phyloP scores from a whole-genome alignment of 2,113 vertebrate species.

The Brachirus orientalis region DNA sequence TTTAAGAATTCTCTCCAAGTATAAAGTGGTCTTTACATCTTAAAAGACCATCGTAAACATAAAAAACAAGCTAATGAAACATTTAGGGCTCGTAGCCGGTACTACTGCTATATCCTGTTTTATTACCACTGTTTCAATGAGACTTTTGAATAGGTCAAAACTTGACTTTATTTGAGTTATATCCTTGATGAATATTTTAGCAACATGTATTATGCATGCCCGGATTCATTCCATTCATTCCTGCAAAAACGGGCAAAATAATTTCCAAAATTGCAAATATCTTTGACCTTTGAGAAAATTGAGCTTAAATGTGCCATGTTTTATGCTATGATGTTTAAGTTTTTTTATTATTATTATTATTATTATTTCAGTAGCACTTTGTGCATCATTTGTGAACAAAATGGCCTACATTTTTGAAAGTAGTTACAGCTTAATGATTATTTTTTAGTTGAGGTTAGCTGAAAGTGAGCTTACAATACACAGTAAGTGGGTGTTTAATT shows the following conservation, averaged over 20 bases:
- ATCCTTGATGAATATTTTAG: constrained; percentile 66
- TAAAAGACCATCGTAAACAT: constrained; percentile 16
- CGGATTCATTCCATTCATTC: constrained; percentile 13
- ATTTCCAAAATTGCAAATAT: constrained; percentile 16
- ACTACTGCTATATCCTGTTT: constrained; percentile 6
- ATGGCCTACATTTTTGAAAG: background rate
- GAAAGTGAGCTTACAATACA: too few species aligned
- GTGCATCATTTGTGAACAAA: background rate
- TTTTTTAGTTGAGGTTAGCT: too few species aligned
- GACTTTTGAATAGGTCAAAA: constrained; percentile 44
- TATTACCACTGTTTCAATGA: constrained; percentile 27
- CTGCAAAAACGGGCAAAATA: constrained; percentile 5
- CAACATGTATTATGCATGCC: constrained; percentile 54
- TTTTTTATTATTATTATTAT: background rate
- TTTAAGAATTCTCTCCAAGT: too few species aligned
- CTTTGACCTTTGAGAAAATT: constrained; percentile 40
- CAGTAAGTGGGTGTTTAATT: too few species aligned
- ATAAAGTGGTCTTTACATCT: constrained; percentile 12
- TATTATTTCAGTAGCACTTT: background rate
- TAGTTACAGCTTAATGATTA: background rate
- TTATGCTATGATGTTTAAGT: constrained; percentile 1
- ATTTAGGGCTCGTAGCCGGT: constrained; percentile 1
- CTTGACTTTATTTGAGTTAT: constrained; percentile 49
- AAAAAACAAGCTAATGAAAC: constrained; percentile 21
- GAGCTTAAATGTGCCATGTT: constrained; percentile 9